These are phyloP conservation scores for Pristiophorus japonicus DNA, from an alignment of 2,113 vertebrate genomes.

Conservation along the genomic window DNA sequence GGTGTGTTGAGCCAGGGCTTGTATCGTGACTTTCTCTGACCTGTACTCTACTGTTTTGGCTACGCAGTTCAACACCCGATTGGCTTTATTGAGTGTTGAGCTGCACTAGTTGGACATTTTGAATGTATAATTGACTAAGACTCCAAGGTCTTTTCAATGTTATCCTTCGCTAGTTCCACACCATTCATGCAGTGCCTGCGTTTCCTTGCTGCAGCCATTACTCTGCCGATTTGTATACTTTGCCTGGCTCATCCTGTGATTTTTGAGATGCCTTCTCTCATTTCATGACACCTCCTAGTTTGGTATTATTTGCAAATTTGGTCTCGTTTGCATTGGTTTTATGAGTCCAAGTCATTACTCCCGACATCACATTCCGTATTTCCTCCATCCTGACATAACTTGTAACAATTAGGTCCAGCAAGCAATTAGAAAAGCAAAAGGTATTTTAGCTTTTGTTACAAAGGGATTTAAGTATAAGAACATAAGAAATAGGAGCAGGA, in stretches of 20 bases:
- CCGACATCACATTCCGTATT: neutral
- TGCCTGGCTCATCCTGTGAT: neutral
- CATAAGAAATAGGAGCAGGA: no score
- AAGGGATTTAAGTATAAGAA: no score
- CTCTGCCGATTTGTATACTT: neutral
- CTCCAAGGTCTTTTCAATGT: neutral
- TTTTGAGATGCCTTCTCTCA: neutral
- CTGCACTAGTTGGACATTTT: no score
- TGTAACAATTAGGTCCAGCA: no score
- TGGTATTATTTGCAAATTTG: neutral
- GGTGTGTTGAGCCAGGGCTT: no score
- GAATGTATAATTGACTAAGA: no score
- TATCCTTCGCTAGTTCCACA: neutral
- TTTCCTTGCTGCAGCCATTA: neutral
- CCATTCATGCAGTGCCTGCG: neutral
- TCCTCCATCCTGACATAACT: neutral
- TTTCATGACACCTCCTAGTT: neutral
- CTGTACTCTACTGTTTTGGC: no score
- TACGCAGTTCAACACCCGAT: no score
- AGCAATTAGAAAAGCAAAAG: no score
- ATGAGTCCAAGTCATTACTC: neutral
- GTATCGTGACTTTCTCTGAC: no score
- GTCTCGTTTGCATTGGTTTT: neutral
- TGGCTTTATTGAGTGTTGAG: no score
- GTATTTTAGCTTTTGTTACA: no score